phyloP scores from a whole-genome alignment of 2,888 invertebrate genomes.

The Xylocampa areola region DNA sequence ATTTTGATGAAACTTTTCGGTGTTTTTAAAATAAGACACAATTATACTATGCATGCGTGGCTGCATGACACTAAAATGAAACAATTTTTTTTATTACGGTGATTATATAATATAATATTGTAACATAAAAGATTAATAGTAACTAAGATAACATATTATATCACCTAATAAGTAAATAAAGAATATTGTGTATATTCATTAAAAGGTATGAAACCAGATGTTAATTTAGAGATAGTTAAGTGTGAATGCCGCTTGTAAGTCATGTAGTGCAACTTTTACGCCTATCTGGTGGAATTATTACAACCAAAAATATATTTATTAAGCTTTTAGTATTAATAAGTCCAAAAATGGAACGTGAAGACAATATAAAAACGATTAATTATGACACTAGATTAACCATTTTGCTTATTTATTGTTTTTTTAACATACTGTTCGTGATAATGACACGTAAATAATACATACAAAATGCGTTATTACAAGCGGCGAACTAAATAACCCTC shows the following conservation, averaged over 20 bases:
- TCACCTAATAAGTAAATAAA: conserved; percentile 51
- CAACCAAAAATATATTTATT: too few relatives aligned
- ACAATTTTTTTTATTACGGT: conserved; percentile 50
- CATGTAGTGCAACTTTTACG: conserved; percentile 4
- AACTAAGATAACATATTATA: conserved; percentile 59
- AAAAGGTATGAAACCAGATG: conserved; percentile 39
- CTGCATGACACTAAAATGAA: too few relatives aligned
- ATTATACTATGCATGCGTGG: too few relatives aligned
- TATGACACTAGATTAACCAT: too few relatives aligned
- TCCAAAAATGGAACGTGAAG: too few relatives aligned
- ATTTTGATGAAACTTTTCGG: too few relatives aligned
- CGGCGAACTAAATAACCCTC: conserved; percentile 21
- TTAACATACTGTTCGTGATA: too few relatives aligned
- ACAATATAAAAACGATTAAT: too few relatives aligned
- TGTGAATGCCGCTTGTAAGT: conserved; percentile 28
- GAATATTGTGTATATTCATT: conserved; percentile 49
- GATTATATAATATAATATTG: conserved; percentile 59
- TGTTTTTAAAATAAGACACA: too few relatives aligned
- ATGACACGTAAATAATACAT: too few relatives aligned
- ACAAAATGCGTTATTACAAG: conserved; percentile 22
- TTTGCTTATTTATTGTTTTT: too few relatives aligned
- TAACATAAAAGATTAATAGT: conserved; percentile 61
- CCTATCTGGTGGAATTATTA: neutral
- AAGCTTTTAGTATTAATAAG: too few relatives aligned
- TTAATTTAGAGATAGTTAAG: conserved; percentile 30